Base-by-base conservation (phyloP, 2,888 invertebrate genomes). In the Apamea anceps region DNA sequence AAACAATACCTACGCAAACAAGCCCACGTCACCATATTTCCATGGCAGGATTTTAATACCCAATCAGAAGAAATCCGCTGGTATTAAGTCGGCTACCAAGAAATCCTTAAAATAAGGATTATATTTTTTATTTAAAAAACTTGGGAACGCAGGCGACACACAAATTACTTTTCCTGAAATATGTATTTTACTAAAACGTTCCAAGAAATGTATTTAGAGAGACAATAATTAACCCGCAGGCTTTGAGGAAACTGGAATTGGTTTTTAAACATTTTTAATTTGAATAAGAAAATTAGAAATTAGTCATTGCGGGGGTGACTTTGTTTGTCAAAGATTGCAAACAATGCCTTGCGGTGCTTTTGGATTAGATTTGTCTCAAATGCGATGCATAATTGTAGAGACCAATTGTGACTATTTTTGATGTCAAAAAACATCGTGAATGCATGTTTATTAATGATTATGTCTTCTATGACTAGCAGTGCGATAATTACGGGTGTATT, bases 231-330 rank as follows among this genome's bases (percentile, higher is more conserved):
- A 82, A 74, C 75, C 76, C 74, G 57, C 45, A 45, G 74, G 74
- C 72, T 65, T 37, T n/a, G 57, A 66, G 45, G 66, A 71, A 70
- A 79, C 65, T 63, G 37, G 25, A 79, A 82, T 81, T 85, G 71
- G 63, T 75, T 79, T 85, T 85, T 80, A 74, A 85, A 75, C n/a
- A 77, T 79, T 88, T 13, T 81, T 86, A 76, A 86, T 81, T 86
- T 85, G 42, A 62, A 62, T 51, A 65, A 75, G 76, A 66, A 77
- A 83, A 79, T 86, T 86, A 65, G 42, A 71, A 68, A 75, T 67
- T 81, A 70, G 54, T 70, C 25, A 42, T 57, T 68, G 62, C 1
- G n/a, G 32, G 54, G 54, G 18, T 65, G 79, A 37, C 68, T 70
- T 70, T 60, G 18, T 83, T 65, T 72, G 48, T 51, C 5, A 67